Evolutionary conservation across 2,797 vertebrate species (phyloP).

Genomic region (Sebastes hubbsi): DNA sequence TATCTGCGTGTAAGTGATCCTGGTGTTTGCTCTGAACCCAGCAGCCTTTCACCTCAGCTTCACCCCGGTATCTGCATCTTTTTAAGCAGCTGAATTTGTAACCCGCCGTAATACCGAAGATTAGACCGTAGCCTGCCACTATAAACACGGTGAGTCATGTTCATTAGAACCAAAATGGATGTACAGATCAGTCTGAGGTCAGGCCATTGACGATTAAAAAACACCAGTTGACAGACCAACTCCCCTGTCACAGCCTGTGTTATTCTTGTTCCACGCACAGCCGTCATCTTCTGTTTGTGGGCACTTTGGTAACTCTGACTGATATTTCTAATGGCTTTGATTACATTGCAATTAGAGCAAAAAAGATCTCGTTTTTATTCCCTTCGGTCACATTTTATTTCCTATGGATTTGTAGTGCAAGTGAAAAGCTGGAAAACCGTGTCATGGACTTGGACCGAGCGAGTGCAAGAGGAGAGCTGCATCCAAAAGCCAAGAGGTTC

Average conservation of each 20-base stretch:
- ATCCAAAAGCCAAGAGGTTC: constrained; percentile 7
- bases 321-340: constrained; percentile 18
- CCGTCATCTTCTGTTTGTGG: constrained; percentile 21
- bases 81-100: constrained; percentile 43
- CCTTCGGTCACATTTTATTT: constrained; percentile 44
- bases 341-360: constrained; percentile 21
- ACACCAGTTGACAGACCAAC: constrained; percentile 16
- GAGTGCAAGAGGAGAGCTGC: background rate
- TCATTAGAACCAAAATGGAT: constrained; percentile 38
- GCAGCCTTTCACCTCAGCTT: constrained; percentile 41
- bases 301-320: constrained; percentile 11
- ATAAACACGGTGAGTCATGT: constrained; percentile 58
- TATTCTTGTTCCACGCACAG: constrained; percentile 18
- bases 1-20: background rate
- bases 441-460: constrained; percentile 20
- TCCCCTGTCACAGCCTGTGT: constrained; percentile 12
- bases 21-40: constrained; percentile 41
- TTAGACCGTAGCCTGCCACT: constrained; percentile 24
- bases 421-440: constrained; percentile 33
- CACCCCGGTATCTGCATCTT: constrained; percentile 30
- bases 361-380: constrained; percentile 19
- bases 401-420: constrained; percentile 30
- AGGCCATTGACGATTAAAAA: constrained; percentile 5
- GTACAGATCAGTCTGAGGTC: constrained; percentile 43
- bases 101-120: constrained; percentile 19